Conservation (phyloP, 2,888 invertebrate species). For the Octonoba sinensis region DNA sequence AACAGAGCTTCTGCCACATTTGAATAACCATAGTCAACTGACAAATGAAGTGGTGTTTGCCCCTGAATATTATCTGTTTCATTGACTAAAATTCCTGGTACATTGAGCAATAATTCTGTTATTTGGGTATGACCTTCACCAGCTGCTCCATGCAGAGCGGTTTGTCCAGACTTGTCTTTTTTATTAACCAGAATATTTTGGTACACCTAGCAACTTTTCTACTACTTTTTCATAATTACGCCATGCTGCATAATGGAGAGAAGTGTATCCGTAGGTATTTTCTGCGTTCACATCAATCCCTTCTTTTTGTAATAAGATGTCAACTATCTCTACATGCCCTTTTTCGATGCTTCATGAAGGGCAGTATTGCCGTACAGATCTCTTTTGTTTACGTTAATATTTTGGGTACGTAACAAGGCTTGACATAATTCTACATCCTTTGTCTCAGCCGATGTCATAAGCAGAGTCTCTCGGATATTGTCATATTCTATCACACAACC, state of each 20-base stretch:
- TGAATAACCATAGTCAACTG: background rate
- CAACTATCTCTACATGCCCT: too few relatives aligned
- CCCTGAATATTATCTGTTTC: background rate
- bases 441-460: conserved; percentile 4
- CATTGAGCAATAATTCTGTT: background rate
- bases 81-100: conserved; percentile 1
- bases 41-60: background rate
- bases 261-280: too few relatives aligned
- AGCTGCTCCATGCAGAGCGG: conserved; percentile 7
- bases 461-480: conserved; percentile 17
- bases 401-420: background rate
- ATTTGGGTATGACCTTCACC: background rate
- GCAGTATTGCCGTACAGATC: too few relatives aligned
- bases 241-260: conserved; percentile 14
- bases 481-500: background rate
- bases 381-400: conserved; percentile 15
- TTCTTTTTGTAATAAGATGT: too few relatives aligned
- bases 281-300: too few relatives aligned
- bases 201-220: background rate
- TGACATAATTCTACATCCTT: conserved; percentile 4
- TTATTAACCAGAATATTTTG: conserved; percentile 3
- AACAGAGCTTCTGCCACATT: background rate
- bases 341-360: too few relatives aligned
- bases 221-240: conserved; percentile 11
- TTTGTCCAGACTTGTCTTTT: background rate